Evolutionary conservation across 2,797 vertebrate genomes (phyloP), one percentile per base, ranked within the genome.

Genomic region (Lemur catta): DNA sequence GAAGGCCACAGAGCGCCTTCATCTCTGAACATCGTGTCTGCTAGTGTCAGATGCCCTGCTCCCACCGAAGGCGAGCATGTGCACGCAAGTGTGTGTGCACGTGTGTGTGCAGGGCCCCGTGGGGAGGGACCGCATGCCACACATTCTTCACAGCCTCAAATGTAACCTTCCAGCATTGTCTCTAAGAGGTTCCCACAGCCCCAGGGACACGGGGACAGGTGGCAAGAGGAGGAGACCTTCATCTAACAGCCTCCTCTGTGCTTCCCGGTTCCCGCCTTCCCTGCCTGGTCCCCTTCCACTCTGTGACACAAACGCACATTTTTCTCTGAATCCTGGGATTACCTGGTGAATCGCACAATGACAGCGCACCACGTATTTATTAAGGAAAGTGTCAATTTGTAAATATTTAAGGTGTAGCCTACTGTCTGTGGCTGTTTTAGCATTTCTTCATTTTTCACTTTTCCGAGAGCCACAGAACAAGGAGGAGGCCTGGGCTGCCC

Each of bases 191-290:
- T 67, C 20, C 18, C 63, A 81, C 30, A 46, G 61, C n/a, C 71
- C 0, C 15, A 69, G n/a, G 1, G 55, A 20, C 52, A 46, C 0
- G 0, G 30, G 52, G 52, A 38, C 78, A n/a, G 22, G 7, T 0
- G 0, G 33, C 41, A 57, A 57, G 71, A 59, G 6, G 7, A 22
- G 0, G 7, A 50, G 30, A 46, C 30, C 22, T 33, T 65, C 22
- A 11, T 3, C 43, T 22, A 28, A 7, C 20, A 6, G 43, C 24
- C n/a, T 86, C 48, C 50, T 41, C 13, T 2, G 0, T 1, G 11
- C 5, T 9, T 48, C 35, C 72, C 0, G 0, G 41, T 9, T 28
- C 28, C 84, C 0, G 0, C 9, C 8, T 22, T 2, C 41, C 50
- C 15, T 2, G 43, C 57, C 89, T 92, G 30, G 3, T 0, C 33